Evolutionary conservation across 2,888 invertebrate genomes (phyloP).

Genomic region (Zele albiditarsus): DNA sequence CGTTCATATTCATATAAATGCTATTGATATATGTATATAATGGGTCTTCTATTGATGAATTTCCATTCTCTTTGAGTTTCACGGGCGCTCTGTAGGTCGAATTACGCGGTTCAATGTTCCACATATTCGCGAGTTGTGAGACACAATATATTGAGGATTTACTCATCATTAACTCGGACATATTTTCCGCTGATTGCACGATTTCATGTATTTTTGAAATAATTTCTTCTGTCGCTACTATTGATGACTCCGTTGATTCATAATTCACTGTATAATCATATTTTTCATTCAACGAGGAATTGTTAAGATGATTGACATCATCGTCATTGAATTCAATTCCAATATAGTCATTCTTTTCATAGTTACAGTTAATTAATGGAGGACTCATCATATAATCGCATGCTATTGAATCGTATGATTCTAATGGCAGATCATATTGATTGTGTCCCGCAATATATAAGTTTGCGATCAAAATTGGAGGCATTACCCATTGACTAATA

Average conservation of each 20-base stretch:
- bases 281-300: background rate
- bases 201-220: conserved; percentile 59
- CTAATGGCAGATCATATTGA: conserved; percentile 38
- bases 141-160: too few relatives aligned
- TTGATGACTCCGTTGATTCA: conserved; percentile 37
- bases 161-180: background rate
- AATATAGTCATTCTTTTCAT: background rate
- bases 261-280: conserved; percentile 50
- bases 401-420: conserved; percentile 44
- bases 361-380: conserved; percentile 57
- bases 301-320: background rate
- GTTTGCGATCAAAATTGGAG: conserved; percentile 55
- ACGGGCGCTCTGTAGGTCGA: background rate
- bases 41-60: conserved; percentile 7
- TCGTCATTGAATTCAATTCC: conserved; percentile 28
- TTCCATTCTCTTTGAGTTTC: conserved; percentile 15
- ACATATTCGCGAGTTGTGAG: background rate
- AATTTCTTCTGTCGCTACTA: conserved; percentile 51
- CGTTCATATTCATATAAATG: background rate
- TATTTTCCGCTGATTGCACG: conserved; percentile 45
- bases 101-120: background rate
- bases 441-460: conserved; percentile 55
- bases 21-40: background rate
- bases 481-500: conserved; percentile 64
- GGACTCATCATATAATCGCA: conserved; percentile 59